Conservation (phyloP, 2,113 vertebrate species). For the Plectropomus leopardus region DNA sequence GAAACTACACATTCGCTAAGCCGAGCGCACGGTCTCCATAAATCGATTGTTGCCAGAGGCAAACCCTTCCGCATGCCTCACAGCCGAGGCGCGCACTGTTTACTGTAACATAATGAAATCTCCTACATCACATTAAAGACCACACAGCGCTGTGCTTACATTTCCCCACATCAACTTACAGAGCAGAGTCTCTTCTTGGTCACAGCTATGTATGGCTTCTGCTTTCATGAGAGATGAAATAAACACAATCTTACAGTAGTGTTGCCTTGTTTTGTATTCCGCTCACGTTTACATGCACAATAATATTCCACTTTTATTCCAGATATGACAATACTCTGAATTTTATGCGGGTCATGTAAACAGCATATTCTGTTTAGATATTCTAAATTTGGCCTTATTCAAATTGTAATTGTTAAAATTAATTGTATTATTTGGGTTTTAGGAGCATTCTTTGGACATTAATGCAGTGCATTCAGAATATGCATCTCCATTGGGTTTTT, state of each 20-base stretch:
- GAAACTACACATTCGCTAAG: not conserved
- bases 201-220: not conserved
- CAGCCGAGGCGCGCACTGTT: slow-evolving; percentile 5
- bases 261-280: slow-evolving; percentile 2
- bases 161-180: slow-evolving; percentile 22
- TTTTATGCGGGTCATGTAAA: too few relatives aligned
- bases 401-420: too few relatives aligned
- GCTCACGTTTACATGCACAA: not conserved
- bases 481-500: too few relatives aligned
- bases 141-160: slow-evolving; percentile 53
- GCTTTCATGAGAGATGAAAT: slow-evolving; percentile 17
- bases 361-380: too few relatives aligned
- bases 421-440: too few relatives aligned
- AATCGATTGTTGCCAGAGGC: slow-evolving; percentile 29
- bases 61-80: slow-evolving; percentile 31
- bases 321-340: too few relatives aligned
- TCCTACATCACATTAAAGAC: slow-evolving; percentile 49
- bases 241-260: too few relatives aligned
- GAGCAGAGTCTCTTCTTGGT: slow-evolving; percentile 6
- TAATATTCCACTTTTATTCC: too few relatives aligned
- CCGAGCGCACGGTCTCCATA: slow-evolving; percentile 15
- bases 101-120: slow-evolving; percentile 43
- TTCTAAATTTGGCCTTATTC: too few relatives aligned
- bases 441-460: too few relatives aligned
- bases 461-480: too few relatives aligned